Conservation (phyloP, 2,888 invertebrate species). For the Tachina lurida region DNA sequence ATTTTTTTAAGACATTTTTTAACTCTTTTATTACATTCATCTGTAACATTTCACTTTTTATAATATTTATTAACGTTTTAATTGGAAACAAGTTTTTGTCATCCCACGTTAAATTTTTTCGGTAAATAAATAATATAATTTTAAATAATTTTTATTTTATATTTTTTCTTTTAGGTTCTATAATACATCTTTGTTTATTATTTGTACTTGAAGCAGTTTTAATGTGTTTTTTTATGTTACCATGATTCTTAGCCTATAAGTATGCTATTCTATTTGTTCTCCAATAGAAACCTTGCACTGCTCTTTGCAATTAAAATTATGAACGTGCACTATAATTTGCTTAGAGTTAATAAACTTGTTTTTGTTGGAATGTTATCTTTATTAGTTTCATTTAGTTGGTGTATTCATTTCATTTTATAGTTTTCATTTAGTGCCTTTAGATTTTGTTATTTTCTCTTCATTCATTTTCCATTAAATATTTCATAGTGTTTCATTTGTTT, state of each 20-base stretch:
- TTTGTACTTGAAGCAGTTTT: background rate
- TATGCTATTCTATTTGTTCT: conserved; percentile 26
- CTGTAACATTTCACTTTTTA: too few species aligned
- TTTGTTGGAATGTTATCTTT: conserved; percentile 5
- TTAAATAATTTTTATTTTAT: too few species aligned
- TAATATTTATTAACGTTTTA: too few species aligned
- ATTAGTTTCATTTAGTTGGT: conserved; percentile 35
- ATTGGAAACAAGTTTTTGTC: too few species aligned
- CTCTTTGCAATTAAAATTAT: conserved; percentile 13
- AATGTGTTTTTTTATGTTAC: background rate
- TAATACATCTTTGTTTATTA: background rate
- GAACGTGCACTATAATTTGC: conserved; percentile 22
- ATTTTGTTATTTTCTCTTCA: conserved; percentile 13
- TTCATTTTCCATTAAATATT: conserved; percentile 36
- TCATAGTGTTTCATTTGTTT: conserved; percentile 36
- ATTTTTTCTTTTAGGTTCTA: too few species aligned
- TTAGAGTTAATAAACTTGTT: conserved; percentile 50
- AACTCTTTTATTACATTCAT: too few species aligned
- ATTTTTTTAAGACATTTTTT: background rate
- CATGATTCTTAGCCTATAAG: conserved; percentile 22
- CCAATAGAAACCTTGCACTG: background rate
- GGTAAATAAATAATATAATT: too few species aligned
- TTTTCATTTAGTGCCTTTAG: conserved; percentile 42
- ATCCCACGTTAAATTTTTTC: too few species aligned
- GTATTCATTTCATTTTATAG: conserved; percentile 48